Base-by-base conservation (phyloP, 2,797 vertebrate species). In the Discoglossus pictus region DNA sequence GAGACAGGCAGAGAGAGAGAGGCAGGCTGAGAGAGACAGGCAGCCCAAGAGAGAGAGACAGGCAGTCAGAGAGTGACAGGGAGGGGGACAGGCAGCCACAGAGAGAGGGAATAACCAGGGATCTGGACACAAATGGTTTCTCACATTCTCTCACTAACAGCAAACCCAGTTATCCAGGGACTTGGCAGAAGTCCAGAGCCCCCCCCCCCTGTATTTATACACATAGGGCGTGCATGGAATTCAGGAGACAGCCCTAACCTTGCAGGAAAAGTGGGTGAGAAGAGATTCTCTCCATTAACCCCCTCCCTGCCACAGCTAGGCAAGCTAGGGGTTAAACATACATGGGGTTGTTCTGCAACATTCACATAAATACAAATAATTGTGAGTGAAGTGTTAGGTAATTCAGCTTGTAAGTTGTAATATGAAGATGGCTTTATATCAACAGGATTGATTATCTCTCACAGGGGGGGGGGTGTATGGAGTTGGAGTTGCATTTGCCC, bases 211-310 rank as follows among this genome's bases (percentile, higher is more conserved):
- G 52, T 70, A 62, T 70, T 62, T 55, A 62, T 56, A 70, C 60
- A 71, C 60, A 43, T 36, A 71, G 68, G 68, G 68, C 60, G 68
- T 71, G 60, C 52, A 51, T 71, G 60, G 68, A 71, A 71, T 71
- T 55, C 52, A 71, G 58, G 64, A 52, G 60, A 23, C 68, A 43
- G 43, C 51, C 46, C 64, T 58, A 71, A 71, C 60, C 68, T 58
- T 71, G 51, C 68, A 71, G 60, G 60, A 71, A 64, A 71, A 63
- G 60, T 58, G 52, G 36, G 67, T 47, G 11, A 58, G 39, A 56
- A 70, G 53, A 16, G n/a, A 56, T 36, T 44, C 36, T 13, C 21
- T 17, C 12, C 4, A 20, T 69, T 71, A 64, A 71, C 68, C 25
- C 48, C 13, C 31, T 42, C 10, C 12, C 3, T 16, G 3, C 25